Base-by-base conservation (phyloP, 2,113 vertebrate species). In the Chaenogobius annularis region DNA sequence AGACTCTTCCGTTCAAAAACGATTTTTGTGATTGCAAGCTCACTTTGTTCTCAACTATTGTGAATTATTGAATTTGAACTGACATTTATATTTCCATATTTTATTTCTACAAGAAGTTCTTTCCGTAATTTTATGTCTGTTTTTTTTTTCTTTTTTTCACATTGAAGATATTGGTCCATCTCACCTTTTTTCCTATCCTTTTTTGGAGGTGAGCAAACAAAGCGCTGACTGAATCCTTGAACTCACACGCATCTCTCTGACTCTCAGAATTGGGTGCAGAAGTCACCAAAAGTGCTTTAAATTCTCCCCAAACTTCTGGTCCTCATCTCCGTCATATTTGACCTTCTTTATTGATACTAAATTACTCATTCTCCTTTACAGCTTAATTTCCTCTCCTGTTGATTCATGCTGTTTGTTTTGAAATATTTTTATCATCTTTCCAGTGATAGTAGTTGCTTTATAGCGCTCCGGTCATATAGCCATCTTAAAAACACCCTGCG, bases 351-450 rank as follows among this genome's bases (percentile, higher is more conserved):
- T 52, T 3, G 0, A 66, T 40, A 8, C 40, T 72, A 46, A 74
- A 31, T 74, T 71, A 74, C 20, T 40, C 14, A 17, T 19, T 43
- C 17, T 31, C 71, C 55, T 88, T 87, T 84, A 93, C 88, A 93
- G 91, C 89, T 95, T 91, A 69, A 94, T 95, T 93, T 95, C 93
- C 88, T 92, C 91, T 94, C 90, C 83, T 79, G 79, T 88, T 93
- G 84, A 93, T 93, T 91, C 85, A 85, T 91, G 85, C 74, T 94
- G 92, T 95, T 95, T 93, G 92, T 92, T 87, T 61, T 85, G 81
- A 91, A 93, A 84, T 66, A 81, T 82, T 78, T 87, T 94, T 94
- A 95, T 95, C 88, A 81, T 87, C 50, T 69, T 79, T 79, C 50
- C 62, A 3, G 83, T 93, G 89, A 93, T 94, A 93, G 94, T 91